A percentile compares a stretch with the other conserved stretches of the same genome.
These are phyloP conservation scores for Chelonoidis abingdonii DNA, from an alignment of 2,113 vertebrate genomes.

Conservation along the genomic window DNA sequence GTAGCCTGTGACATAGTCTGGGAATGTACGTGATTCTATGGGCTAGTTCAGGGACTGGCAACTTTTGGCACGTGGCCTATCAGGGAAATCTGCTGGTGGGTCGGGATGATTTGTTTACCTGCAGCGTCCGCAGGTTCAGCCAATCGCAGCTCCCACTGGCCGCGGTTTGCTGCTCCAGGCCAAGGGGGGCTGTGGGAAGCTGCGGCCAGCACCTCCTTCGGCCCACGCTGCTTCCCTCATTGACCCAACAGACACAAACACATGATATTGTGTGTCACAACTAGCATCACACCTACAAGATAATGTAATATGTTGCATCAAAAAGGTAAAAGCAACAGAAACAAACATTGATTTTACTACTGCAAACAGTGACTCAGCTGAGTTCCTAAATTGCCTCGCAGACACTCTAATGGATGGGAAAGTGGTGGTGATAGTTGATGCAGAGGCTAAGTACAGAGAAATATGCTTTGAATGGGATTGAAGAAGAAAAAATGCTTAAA, in stretches of 20 bases:
- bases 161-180: too few relatives aligned
- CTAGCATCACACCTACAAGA: background rate
- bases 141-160: too few relatives aligned
- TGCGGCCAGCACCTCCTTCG: too few relatives aligned
- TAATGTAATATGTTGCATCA: background rate
- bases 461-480: background rate
- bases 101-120: too few relatives aligned
- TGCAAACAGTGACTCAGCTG: background rate
- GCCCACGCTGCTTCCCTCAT: too few relatives aligned
- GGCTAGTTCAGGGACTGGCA: too few relatives aligned
- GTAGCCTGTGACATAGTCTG: background rate
- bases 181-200: too few relatives aligned
- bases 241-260: background rate
- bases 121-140: too few relatives aligned
- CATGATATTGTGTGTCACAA: background rate
- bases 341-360: background rate
- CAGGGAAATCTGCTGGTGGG: too few relatives aligned
- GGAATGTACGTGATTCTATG: background rate
- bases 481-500: background rate
- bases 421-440: background rate
- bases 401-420: background rate
- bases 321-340: background rate
- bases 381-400: background rate
- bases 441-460: background rate
- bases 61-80: too few relatives aligned